phyloP scores from a whole-genome alignment of 2,113 vertebrate genomes.

The mouse (Mus musculus) region GRCm39 chr3:53586001-53586500 shows the following conservation, averaged over 20 bases:
- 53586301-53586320: neutral
- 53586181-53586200: rapidly evolving
- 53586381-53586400: neutral
- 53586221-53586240: neutral
- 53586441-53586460: neutral
- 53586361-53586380: neutral
- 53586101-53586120: constrained; percentile 65
- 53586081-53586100: constrained; percentile 14
- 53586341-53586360: neutral
- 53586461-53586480: neutral
- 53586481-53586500: neutral
- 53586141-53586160: neutral
- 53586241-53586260: neutral
- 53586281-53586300: neutral
- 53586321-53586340: neutral
- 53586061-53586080: constrained; percentile 49
- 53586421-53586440: neutral
- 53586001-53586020: neutral
- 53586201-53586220: neutral
- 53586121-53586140: constrained; percentile 42
- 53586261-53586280: neutral
- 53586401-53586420: neutral
- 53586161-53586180: neutral
- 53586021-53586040: neutral
- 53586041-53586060: constrained; percentile 56